Base-by-base conservation (phyloP, 2,797 vertebrate genomes). In the Pempheris klunzingeri region DNA sequence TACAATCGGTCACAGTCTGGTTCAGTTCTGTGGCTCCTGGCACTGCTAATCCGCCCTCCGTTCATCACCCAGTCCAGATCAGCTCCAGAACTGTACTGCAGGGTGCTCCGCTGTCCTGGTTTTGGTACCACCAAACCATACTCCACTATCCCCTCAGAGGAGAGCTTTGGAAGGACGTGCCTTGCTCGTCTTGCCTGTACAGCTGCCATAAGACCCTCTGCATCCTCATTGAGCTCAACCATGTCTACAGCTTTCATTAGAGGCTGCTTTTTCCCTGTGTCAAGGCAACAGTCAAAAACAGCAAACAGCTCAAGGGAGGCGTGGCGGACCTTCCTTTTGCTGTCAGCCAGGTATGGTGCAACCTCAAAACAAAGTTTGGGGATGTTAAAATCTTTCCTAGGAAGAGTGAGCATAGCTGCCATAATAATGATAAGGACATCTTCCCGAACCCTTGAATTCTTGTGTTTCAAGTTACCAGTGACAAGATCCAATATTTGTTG, bases 61-160 rank as follows among this genome's bases (percentile, higher is more conserved):
- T 96, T 94, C 87, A 97, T 72, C 57, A 99, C 92, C 97, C 97
- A 97, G 52, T 97, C 96, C 44, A 97, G 90, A 75, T 98, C 97
- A 0, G 96, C 96, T 15, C 95, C 96, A 18, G 92, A 91, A 36
- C 87, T 78, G 9, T 77, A 78, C 55, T 95, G 93, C 17, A 84
- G 80, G 3, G 81, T 82, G 52, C 84, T 90, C 26, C 90, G 80
- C 17, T 88, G 94, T 15, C 92, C 93, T 6, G 94, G 93, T 17
- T 95, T 94, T 0, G 95, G 96, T 80, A 96, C 80, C 8, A 95
- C 90, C 68, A 96, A 66, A 0, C 94, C 96, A 1, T 98, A 96
- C 78, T 98, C 96, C 39, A 97, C 94, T 28, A 92, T 90, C 0
- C 96, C 96, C 6, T 96, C 94, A 0, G 95, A 81, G 0, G 92